A percentile compares a stretch with the other conserved stretches of the same genome.
phyloP scores from a whole-genome alignment of 1,140 invertebrate genomes.

The Agrilus planipennis region DNA sequence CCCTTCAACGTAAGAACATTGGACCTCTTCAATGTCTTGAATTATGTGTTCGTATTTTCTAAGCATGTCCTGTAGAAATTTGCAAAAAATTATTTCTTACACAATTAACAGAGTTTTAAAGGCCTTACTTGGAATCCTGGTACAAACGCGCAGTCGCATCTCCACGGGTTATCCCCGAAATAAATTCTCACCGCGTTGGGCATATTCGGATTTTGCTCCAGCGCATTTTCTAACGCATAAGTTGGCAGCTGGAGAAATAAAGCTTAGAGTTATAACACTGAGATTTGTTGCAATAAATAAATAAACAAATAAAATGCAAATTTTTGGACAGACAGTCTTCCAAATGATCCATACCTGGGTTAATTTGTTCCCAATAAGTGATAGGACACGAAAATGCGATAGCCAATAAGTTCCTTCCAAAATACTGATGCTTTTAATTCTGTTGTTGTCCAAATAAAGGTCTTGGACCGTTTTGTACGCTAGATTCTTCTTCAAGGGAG shows the following conservation, averaged over 20 bases:
- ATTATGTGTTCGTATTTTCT: constrained; percentile 58
- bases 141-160: constrained; percentile 66
- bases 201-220: constrained; percentile 58
- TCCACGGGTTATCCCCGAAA: constrained; percentile 67
- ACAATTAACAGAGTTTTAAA: constrained; percentile 7
- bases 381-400: constrained; percentile 57
- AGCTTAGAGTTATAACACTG: not conserved
- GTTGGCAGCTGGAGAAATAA: constrained; percentile 50
- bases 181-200: constrained; percentile 42
- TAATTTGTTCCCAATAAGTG: constrained; percentile 57
- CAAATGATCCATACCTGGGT: constrained; percentile 44
- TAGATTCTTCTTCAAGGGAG: constrained; percentile 47
- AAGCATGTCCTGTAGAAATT: constrained; percentile 44
- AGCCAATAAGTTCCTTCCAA: constrained; percentile 69
- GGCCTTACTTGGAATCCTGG: constrained; percentile 52
- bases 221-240: constrained; percentile 63
- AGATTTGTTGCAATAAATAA: not conserved
- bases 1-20: constrained; percentile 43
- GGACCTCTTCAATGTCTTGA: constrained; percentile 52
- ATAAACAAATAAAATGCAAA: not conserved
- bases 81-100: not conserved
- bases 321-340: not conserved
- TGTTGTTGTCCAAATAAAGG: constrained; percentile 65
- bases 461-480: constrained; percentile 53
- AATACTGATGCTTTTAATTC: constrained; percentile 51